Conservation (phyloP, 2,797 vertebrate genomes). For the Hafferia zeledoni region DNA sequence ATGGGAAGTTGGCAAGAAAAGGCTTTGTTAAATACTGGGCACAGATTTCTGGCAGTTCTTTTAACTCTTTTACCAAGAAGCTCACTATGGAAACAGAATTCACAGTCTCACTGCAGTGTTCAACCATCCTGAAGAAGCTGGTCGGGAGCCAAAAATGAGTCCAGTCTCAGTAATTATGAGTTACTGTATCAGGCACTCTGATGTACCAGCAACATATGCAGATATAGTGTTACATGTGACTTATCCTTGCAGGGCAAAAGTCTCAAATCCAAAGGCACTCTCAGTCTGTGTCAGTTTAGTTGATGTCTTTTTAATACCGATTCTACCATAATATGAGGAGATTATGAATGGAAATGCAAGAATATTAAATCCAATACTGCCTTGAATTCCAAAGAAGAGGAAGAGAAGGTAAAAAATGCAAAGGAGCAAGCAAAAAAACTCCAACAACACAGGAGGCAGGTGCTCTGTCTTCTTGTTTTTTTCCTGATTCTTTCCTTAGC, state of each 20-base stretch:
- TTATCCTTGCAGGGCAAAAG: not conserved
- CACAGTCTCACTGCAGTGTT: not conserved
- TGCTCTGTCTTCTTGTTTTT: not conserved
- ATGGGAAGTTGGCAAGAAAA: not conserved
- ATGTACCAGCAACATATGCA: not conserved
- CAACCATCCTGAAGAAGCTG: not conserved
- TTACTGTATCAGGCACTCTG: not conserved
- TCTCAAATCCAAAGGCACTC: not conserved
- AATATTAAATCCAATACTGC: not conserved
- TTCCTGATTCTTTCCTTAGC: not conserved
- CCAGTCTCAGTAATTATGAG: not conserved
- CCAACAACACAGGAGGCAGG: not conserved
- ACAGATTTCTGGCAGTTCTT: constrained; percentile 6
- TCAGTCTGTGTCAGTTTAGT: not conserved
- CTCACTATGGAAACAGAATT: constrained; percentile 34
- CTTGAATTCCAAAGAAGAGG: not conserved
- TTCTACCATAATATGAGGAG: not conserved
- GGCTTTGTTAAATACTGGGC: not conserved
- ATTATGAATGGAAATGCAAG: not conserved
- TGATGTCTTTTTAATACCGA: not conserved
- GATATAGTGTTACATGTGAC: not conserved
- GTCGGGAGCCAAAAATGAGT: not conserved
- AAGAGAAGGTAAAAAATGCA: not conserved
- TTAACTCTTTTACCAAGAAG: not conserved
- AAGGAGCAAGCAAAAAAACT: not conserved